Conservation (phyloP, 2,888 invertebrate species). For the Rhingia rostrata region DNA sequence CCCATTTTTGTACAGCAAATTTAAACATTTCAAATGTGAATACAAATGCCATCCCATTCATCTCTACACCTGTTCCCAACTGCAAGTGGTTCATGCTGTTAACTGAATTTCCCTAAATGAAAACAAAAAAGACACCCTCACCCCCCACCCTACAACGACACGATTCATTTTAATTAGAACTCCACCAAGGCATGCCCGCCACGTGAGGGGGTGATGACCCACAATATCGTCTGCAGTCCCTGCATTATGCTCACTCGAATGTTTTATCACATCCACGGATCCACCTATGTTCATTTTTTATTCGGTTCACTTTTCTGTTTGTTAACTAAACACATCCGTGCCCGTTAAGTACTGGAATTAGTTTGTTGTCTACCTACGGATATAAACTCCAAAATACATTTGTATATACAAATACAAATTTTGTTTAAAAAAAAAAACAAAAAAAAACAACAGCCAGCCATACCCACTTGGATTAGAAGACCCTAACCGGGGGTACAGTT, state of each 20-base stretch:
- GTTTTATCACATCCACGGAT: background rate
- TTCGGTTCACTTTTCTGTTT: too few relatives aligned
- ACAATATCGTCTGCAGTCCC: constrained; percentile 6
- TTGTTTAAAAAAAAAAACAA: constrained; percentile 24
- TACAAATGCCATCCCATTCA: too few relatives aligned
- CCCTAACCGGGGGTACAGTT: constrained; percentile 15
- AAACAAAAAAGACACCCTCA: background rate
- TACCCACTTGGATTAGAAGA: constrained; percentile 19
- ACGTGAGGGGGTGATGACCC: constrained; percentile 21
- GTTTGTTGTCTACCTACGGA: background rate
- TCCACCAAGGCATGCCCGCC: constrained; percentile 13
- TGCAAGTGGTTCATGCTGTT: too few relatives aligned
- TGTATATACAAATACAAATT: background rate
- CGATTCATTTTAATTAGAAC: constrained; percentile 42
- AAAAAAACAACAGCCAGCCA: too few relatives aligned
- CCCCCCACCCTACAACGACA: background rate
- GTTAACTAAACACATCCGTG: background rate
- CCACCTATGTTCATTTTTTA: background rate
- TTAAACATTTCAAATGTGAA: too few relatives aligned
- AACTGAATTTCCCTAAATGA: background rate
- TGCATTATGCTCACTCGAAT: background rate
- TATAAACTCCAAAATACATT: background rate
- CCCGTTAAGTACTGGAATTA: background rate
- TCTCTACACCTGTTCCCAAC: too few relatives aligned
- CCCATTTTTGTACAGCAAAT: too few relatives aligned